Evolutionary conservation across 2,888 invertebrate species (phyloP), one percentile per base, ranked within the genome.

Genomic region (Ctenicera cuprea): DNA sequence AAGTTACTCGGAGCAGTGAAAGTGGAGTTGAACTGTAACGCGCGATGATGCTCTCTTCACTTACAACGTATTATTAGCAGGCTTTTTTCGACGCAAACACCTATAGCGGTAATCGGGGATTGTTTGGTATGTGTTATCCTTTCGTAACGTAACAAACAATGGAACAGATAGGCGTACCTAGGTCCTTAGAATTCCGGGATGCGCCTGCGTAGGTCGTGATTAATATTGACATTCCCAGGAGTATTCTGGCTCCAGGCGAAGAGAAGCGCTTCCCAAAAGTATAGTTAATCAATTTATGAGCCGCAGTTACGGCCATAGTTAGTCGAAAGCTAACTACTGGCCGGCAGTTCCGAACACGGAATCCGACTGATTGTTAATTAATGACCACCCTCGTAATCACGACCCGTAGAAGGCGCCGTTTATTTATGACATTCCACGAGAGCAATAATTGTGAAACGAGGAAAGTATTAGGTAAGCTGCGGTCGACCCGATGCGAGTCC

Each of bases 261-360:
- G 74, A 76, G 76, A 76, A 76, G 75, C 73, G 75, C 70, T 74
- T 76, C 77, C 77, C 77, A 77, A 77, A 77, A 77, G 77, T 76
- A 67, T 74, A 74, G 73, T 77, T 76, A 77, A 77, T 77, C 76
- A 76, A 77, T 74, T 76, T 76, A 77, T 73, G 74, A 76, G 74
- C 71, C 74, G 68, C 71, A 75, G 74, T 75, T 71, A 67, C 71
- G 64, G 54, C 66, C 61, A 66, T 75, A 71, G 74, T 75, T 71
- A 71, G 71, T 71, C 67, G 48, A 74, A 74, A 71, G 71, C 71
- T 67, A 74, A 75, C 74, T 68, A 75, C 64, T 68, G 68, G 63
- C 63, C 63, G 71, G 71, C 67, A 45, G 63, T 41, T 63, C 63
- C 30, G 63, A 73, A 74, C 74, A 68, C 52, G 30, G 64, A 75